Conservation (phyloP, 2,113 vertebrate species). For the Rattus rattus region DNA sequence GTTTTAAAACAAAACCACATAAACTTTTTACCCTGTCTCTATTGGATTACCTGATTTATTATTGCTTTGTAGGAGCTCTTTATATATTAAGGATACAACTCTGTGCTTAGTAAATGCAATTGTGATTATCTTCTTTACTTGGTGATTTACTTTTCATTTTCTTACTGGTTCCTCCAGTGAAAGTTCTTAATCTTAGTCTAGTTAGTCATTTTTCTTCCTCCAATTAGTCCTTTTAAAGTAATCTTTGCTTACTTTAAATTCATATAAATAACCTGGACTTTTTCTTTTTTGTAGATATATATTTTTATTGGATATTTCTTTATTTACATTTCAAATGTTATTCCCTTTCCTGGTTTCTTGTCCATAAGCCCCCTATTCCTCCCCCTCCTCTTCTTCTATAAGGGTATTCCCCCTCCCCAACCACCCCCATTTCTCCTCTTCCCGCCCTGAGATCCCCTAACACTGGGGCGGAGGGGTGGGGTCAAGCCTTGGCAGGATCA, state of each 20-base stretch:
- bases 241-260: neutral
- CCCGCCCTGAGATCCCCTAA: no score
- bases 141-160: slow-evolving; percentile 35
- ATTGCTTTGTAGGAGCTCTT: neutral
- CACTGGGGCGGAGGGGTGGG: no score
- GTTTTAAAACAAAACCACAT: neutral
- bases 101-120: neutral
- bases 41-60: neutral
- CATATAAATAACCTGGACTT: neutral
- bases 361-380: no score
- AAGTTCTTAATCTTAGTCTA: slow-evolving; percentile 17
- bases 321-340: no score
- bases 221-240: slow-evolving; percentile 4
- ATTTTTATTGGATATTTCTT: no score
- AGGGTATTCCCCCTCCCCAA: no score
- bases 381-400: no score
- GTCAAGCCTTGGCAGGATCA: no score
- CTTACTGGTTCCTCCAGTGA: slow-evolving; percentile 22
- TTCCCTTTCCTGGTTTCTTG: no score
- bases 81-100: neutral
- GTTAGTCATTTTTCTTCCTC: neutral
- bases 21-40: neutral
- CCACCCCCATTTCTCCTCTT: no score
- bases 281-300: neutral
- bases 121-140: neutral